phyloP scores from a whole-genome alignment of 1,140 invertebrate genomes.

The Heliconius hermathena region DNA sequence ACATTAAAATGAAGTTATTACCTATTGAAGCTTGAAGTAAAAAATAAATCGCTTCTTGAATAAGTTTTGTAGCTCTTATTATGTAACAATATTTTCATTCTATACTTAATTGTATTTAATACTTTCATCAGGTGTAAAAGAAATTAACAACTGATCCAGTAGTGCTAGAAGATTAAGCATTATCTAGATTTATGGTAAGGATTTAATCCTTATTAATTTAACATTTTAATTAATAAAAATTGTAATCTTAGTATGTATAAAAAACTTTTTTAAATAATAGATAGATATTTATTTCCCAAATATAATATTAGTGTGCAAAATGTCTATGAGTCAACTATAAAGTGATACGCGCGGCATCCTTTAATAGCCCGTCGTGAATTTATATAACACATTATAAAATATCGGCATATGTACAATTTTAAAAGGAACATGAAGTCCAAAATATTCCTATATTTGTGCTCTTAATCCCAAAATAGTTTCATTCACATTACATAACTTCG shows the following conservation, averaged over 20 bases:
- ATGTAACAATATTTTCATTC: neutral
- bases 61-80: neutral
- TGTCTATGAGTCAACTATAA: neutral
- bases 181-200: neutral
- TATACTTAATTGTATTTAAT: neutral
- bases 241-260: neutral
- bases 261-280: neutral
- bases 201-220: neutral
- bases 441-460: slow-evolving; percentile 6
- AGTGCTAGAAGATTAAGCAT: neutral
- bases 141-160: neutral
- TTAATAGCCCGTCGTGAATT: neutral
- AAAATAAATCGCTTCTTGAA: neutral
- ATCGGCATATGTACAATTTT: neutral
- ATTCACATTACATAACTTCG: slow-evolving; percentile 62
- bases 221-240: neutral
- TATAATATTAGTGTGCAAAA: neutral
- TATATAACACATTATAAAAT: slow-evolving; percentile 5
- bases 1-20: neutral
- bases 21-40: neutral
- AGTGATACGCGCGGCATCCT: neutral
- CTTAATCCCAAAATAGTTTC: slow-evolving; percentile 46
- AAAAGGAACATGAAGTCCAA: neutral
- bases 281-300: neutral
- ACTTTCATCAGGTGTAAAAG: neutral